These are phyloP conservation scores for Ceyx margarethae DNA, from an alignment of 2,113 vertebrate species.

Conservation along the genomic window DNA sequence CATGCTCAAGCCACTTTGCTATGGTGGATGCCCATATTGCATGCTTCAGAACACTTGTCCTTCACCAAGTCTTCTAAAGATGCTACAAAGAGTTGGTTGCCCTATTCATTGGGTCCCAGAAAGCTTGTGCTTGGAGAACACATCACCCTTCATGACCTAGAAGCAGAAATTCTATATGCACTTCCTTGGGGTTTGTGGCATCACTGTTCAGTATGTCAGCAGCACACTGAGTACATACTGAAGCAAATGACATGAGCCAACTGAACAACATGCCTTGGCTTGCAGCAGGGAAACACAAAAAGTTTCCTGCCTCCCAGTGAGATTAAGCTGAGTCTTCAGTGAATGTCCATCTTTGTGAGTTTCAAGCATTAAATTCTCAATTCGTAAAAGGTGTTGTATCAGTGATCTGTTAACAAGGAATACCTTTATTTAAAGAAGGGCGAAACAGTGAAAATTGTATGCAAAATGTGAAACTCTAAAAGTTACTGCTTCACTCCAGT, in stretches of 20 bases:
- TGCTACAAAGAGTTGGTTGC: too few relatives aligned
- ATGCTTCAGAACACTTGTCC: accelerated
- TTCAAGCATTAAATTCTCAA: background rate
- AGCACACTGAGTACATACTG: accelerated
- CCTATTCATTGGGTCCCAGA: background rate
- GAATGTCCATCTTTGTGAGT: background rate
- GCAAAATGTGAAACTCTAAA: background rate
- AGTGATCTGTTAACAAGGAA: background rate
- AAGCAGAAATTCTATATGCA: accelerated
- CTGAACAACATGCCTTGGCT: accelerated
- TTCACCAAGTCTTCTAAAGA: background rate
- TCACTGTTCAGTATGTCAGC: accelerated
- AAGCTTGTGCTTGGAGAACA: background rate
- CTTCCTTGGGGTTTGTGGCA: accelerated
- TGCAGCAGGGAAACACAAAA: background rate
- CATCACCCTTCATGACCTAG: background rate
- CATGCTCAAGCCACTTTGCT: background rate
- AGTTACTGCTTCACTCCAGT: background rate
- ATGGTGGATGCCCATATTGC: background rate
- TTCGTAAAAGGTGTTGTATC: background rate
- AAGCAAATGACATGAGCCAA: background rate
- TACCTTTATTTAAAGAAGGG: background rate
- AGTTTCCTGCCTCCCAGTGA: background rate
- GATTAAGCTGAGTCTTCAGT: accelerated
- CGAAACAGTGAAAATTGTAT: background rate